Conservation (phyloP, 1,140 invertebrate genomes). For the Pogonomyrmex barbatus region DNA sequence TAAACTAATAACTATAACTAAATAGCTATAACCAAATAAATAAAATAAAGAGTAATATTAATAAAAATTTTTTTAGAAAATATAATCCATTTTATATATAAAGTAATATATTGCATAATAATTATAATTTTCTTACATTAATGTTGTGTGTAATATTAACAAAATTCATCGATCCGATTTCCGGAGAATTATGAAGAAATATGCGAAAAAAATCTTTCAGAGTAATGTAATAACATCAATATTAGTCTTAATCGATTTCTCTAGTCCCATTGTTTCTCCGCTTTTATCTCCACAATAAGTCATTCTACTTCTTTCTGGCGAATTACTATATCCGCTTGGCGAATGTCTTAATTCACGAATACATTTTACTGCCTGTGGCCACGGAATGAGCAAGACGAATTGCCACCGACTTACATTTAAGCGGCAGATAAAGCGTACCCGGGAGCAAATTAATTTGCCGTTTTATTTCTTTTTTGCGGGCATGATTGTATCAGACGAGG, state of each 20-base stretch:
- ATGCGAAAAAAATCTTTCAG: not conserved
- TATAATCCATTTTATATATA: not conserved
- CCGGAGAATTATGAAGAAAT: not conserved
- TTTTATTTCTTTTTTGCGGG: constrained; percentile 56
- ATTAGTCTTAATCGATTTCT: not conserved
- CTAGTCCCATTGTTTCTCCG: not conserved
- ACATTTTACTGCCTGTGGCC: constrained; percentile 68
- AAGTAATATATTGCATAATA: not conserved
- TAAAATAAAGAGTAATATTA: too few species aligned
- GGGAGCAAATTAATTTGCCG: constrained; percentile 71
- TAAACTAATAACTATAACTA: not conserved
- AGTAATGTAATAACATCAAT: not conserved
- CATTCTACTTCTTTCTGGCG: not conserved
- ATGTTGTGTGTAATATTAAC: not conserved
- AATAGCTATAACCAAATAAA: not conserved
- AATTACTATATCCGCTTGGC: constrained; percentile 17
- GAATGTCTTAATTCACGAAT: constrained; percentile 73
- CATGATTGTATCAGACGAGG: constrained; percentile 35
- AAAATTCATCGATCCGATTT: not conserved
- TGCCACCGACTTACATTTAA: constrained; percentile 74
- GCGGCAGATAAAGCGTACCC: constrained; percentile 67
- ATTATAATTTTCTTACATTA: not conserved
- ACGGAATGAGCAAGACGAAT: constrained; percentile 73
- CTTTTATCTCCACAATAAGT: not conserved
- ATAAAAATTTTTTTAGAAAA: not conserved